Evolutionary conservation across 1,140 invertebrate genomes (phyloP), one percentile per base, ranked within the genome.

Genomic region (Atta cephalotes): DNA sequence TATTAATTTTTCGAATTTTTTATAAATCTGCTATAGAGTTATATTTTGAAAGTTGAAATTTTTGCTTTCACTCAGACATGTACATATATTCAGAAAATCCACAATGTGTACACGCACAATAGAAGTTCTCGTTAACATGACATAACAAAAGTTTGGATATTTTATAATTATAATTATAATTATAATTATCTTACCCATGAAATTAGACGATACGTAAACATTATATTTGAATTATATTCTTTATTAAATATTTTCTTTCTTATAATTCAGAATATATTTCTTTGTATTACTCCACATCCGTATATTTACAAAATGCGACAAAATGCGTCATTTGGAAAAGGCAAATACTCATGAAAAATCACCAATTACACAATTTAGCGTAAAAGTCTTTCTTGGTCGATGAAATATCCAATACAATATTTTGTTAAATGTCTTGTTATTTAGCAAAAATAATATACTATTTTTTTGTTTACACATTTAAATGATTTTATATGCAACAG

Each of bases 131-230:
- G n/a, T 18, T 9, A 21, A 58, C 25, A n/a, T 58, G 0, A 21
- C n/a, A 9, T 21, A n/a, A 45, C 10, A 49, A 6, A 1, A 14
- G 10, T 5, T 7, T 21, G 2, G 31, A 39, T 68, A 21, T 45
- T 68, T 45, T 21, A 68, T 21, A 25, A 25, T 14, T 68, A 39
- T 45, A 1, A 68, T 68, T 14, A 45, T 14, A 25, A 25, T 14
- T 68, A 39, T 45, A 1, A 68, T 68, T 14, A 45, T 14, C 28
- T 89, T 89, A 90, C 89, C 89, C 89, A 90, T 62, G 89, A 90
- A 18, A 90, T 31, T 14, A 90, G n/a, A 7, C 18, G 66, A 84
- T 78, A 89, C 1, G 28, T 62, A 62, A 56, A 51, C 70, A 84
- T 84, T 6, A 21, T 76, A 45, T 68, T n/a, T 12, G 5, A 10